Percentiles rank a stretch among this genome's conserved stretches.
Evolutionary conservation across 2,888 invertebrate genomes (phyloP).

Genomic region (Philopedon plagiatum): DNA sequence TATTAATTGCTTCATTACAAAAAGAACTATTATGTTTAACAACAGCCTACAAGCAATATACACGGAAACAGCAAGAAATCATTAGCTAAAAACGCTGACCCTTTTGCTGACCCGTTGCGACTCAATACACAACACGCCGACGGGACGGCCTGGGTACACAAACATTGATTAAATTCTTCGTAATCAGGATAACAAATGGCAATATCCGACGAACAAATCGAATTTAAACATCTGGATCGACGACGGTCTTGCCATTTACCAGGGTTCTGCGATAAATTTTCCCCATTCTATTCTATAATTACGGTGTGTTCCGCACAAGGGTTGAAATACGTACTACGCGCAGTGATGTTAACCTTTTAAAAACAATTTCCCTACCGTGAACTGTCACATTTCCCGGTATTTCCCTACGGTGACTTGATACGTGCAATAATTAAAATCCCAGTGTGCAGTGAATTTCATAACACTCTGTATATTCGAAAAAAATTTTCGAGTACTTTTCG

Average conservation of each 20-base stretch:
- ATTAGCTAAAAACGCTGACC: conserved; percentile 18
- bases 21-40: background rate
- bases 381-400: too few species aligned
- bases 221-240: conserved; percentile 24
- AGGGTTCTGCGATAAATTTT: background rate
- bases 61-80: background rate
- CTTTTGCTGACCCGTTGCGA: conserved; percentile 22
- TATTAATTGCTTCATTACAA: background rate
- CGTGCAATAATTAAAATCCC: too few species aligned
- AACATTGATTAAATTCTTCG: conserved; percentile 22
- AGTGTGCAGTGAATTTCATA: too few species aligned
- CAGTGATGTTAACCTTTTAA: too few species aligned
- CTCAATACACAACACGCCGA: conserved; percentile 10
- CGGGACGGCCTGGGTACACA: conserved; percentile 14
- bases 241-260: background rate
- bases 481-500: too few species aligned
- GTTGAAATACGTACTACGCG: too few species aligned
- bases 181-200: conserved; percentile 25
- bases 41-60: background rate
- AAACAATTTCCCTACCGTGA: too few species aligned
- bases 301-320: too few species aligned
- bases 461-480: too few species aligned
- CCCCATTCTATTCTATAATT: too few species aligned
- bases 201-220: conserved; percentile 21
- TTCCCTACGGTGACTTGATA: too few species aligned